Conservation (phyloP, 2,113 vertebrate species). For the Clarias macrocephalus region DNA sequence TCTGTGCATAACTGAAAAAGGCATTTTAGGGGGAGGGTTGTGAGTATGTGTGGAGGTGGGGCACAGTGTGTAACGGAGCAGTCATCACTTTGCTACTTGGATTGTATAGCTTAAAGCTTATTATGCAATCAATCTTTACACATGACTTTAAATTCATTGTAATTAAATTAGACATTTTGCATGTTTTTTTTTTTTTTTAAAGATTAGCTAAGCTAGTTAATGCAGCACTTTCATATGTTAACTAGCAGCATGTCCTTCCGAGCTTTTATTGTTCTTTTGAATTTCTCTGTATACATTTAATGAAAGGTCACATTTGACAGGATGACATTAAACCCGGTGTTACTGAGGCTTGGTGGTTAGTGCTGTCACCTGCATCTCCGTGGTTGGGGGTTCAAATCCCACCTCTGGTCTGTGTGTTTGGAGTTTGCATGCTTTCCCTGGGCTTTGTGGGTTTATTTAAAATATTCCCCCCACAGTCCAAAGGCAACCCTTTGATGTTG, state of each 20-base stretch:
- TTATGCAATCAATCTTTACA: neutral
- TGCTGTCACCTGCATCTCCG: no score
- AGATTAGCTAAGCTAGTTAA: neutral
- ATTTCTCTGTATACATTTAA: neutral
- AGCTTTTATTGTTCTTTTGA: neutral
- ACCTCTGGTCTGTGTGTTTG: no score
- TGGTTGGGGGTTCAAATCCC: no score
- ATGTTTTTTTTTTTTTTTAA: neutral
- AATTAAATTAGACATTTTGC: neutral
- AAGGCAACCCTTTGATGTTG: no score
- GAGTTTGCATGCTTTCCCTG: no score
- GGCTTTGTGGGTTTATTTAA: no score
- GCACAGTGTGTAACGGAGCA: neutral
- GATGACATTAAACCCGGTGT: neutral
- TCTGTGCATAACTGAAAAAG: neutral
- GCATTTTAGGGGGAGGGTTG: neutral
- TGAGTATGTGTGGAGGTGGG: neutral
- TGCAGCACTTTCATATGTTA: no score
- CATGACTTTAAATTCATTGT: neutral
- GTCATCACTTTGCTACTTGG: neutral
- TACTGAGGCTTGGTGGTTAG: no score
- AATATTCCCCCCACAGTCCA: no score
- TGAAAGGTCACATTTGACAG: neutral
- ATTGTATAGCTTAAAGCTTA: neutral
- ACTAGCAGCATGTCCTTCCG: neutral